A percentile compares a stretch with the other conserved stretches of the same genome.
phyloP scores from a whole-genome alignment of 2,113 vertebrate genomes.

The Cranoglanis bouderius region DNA sequence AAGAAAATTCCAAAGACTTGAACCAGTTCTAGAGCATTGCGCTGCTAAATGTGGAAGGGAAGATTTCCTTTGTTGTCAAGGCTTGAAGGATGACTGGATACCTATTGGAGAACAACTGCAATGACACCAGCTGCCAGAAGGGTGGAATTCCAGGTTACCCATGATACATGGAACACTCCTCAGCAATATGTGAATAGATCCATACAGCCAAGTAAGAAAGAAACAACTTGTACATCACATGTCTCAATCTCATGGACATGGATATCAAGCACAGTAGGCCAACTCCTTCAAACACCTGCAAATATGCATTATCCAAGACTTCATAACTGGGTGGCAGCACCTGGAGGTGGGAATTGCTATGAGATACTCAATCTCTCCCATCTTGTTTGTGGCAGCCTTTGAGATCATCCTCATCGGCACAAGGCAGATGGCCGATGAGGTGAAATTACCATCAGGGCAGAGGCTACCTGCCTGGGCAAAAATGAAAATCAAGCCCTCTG shows the following conservation, averaged over 20 bases:
- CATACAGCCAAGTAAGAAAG: conserved; percentile 6
- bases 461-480: background rate
- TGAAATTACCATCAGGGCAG: background rate
- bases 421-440: background rate
- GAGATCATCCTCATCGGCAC: background rate
- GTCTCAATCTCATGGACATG: conserved; percentile 9
- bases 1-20: background rate
- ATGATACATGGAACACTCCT: background rate
- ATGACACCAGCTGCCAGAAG: background rate
- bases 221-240: conserved; percentile 4
- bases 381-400: background rate
- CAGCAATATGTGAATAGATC: conserved; percentile 4
- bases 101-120: background rate
- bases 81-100: background rate
- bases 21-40: background rate
- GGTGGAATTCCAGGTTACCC: background rate
- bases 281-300: conserved; percentile 12
- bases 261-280: conserved; percentile 9
- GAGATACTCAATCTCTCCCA: background rate
- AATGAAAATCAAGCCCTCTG: conserved; percentile 16
- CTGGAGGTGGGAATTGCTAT: conserved; percentile 6
- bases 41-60: background rate
- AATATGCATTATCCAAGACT: background rate
- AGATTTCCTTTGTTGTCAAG: background rate
- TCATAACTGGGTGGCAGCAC: background rate